Conservation (phyloP, 2,888 invertebrate genomes). For the Toxonevra muliebris region DNA sequence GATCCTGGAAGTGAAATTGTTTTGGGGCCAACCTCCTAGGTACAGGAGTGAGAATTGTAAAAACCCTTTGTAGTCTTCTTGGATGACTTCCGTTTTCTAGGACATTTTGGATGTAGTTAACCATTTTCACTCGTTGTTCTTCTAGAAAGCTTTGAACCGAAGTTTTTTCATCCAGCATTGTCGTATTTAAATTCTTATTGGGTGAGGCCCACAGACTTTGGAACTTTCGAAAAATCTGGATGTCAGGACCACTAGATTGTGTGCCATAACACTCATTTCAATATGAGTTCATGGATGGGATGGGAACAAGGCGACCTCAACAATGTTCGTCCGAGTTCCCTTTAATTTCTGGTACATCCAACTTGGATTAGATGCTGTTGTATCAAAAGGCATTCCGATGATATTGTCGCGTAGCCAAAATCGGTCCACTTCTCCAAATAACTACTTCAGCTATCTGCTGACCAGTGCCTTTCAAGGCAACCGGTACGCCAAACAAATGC, state of each 20-base stretch:
- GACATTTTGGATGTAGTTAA: neutral
- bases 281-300: conserved; percentile 23
- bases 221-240: too few species aligned
- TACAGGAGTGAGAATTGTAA: conserved; percentile 5
- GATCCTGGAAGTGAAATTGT: neutral
- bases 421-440: conserved; percentile 31
- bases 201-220: conserved; percentile 5
- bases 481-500: conserved; percentile 32
- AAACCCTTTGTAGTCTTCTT: conserved; percentile 5
- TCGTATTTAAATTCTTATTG: conserved; percentile 5
- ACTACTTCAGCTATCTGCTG: conserved; percentile 29
- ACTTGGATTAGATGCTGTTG: conserved; percentile 30
- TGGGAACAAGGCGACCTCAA: conserved; percentile 25
- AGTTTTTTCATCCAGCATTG: conserved; percentile 7
- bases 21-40: conserved; percentile 8
- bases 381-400: conserved; percentile 30
- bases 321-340: conserved; percentile 28
- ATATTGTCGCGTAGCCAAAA: conserved; percentile 29
- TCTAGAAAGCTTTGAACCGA: conserved; percentile 3
- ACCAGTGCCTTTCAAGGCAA: too few species aligned
- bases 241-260: conserved; percentile 9
- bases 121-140: too few species aligned
- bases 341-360: conserved; percentile 29
- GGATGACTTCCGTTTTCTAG: conserved; percentile 1
- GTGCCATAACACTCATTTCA: conserved; percentile 7